Percentiles rank a stretch among this genome's conserved stretches.
These are phyloP conservation scores for Drosophila orosa DNA, from an alignment of 1,140 invertebrate genomes.

Conservation along the genomic window DNA sequence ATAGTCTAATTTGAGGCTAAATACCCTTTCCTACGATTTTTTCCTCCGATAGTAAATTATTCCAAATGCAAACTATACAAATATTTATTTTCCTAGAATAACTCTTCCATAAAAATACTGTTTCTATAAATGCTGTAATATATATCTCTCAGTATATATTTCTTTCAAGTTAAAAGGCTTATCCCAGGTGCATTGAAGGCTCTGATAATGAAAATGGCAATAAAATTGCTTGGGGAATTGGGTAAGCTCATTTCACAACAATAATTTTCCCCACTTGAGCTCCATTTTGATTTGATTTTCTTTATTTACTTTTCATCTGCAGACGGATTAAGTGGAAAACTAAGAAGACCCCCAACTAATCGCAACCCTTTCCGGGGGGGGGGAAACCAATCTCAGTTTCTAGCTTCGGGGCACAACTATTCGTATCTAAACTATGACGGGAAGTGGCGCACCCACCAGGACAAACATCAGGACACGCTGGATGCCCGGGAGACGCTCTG, in stretches of 20 bases:
- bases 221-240: slow-evolving; percentile 14
- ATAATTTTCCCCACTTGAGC: neutral
- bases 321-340: slow-evolving; percentile 21
- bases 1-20: too few relatives aligned
- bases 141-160: too few relatives aligned
- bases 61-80: too few relatives aligned
- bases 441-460: slow-evolving; percentile 64
- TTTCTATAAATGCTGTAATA: neutral
- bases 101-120: neutral
- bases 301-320: slow-evolving; percentile 45
- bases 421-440: slow-evolving; percentile 14
- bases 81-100: too few relatives aligned
- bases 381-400: slow-evolving; percentile 64
- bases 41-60: too few relatives aligned
- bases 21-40: too few relatives aligned
- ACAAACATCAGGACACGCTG: slow-evolving; percentile 27
- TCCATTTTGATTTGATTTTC: slow-evolving; percentile 31
- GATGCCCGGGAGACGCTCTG: slow-evolving; percentile 72
- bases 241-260: neutral
- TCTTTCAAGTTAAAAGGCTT: neutral
- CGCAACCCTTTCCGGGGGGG: slow-evolving; percentile 48
- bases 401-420: slow-evolving; percentile 52
- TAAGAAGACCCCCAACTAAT: slow-evolving; percentile 27
- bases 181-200: neutral
- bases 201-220: neutral